phyloP scores from a whole-genome alignment of 64 coral and sea anemone genomes.

The Stichodactyla mertensii region DNA sequence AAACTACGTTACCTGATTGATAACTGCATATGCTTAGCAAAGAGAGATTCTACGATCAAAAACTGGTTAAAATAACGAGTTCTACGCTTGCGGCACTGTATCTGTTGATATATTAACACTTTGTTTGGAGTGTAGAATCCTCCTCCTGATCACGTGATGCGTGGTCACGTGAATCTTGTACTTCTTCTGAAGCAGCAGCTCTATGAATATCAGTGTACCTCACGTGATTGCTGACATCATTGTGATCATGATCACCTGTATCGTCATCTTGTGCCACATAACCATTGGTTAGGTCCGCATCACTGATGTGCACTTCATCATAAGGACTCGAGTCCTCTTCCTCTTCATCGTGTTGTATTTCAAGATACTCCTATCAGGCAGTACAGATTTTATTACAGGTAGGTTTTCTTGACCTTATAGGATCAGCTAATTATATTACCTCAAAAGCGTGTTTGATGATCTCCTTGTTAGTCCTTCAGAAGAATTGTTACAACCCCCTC shows the following conservation, averaged over 20 bases:
- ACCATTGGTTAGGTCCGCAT: not conserved
- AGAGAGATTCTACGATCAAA: no score
- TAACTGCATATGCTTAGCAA: no score
- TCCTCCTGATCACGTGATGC: not conserved
- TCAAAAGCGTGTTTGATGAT: no score
- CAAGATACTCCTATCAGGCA: not conserved
- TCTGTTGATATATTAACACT: not conserved
- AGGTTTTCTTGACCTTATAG: no score
- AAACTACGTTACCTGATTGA: no score
- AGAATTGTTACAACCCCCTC: no score
- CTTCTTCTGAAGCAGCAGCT: not conserved
- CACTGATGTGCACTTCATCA: constrained; percentile 1
- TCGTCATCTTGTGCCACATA: not conserved
- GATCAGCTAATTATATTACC: no score
- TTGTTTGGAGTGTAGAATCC: not conserved
- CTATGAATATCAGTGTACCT: not conserved
- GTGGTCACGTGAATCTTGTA: not conserved
- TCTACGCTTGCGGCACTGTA: no score
- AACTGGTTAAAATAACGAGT: no score
- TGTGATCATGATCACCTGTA: not conserved
- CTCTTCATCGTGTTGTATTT: not conserved
- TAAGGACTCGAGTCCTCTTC: not conserved
- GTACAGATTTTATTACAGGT: not conserved
- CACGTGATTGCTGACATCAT: not conserved
- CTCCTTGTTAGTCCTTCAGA: no score